These are phyloP conservation scores for Macropus fuliginosus DNA, from an alignment of 2,797 vertebrate species.

Conservation along the genomic window DNA sequence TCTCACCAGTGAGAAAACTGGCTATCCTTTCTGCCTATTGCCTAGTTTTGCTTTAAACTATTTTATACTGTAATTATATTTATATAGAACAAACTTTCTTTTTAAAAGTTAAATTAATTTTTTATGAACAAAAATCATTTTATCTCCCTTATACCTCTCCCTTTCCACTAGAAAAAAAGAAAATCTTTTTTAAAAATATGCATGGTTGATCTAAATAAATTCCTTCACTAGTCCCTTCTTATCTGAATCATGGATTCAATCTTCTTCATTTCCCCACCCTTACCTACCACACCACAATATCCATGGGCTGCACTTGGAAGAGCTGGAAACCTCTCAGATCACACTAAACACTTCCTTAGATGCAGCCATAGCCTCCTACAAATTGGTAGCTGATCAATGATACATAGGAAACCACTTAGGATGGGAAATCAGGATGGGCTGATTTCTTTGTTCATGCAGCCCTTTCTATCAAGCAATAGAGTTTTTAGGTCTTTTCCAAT, in stretches of 20 bases:
- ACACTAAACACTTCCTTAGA: neutral
- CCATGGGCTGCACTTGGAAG: neutral
- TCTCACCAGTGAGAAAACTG: neutral
- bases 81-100: neutral
- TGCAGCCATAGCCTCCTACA: neutral
- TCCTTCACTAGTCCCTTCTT: neutral
- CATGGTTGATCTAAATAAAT: neutral
- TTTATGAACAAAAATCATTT: neutral
- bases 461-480: neutral
- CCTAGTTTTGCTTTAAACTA: neutral
- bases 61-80: neutral
- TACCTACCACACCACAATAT: neutral
- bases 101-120: neutral
- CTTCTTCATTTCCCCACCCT: neutral
- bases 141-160: neutral
- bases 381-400: neutral
- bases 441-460: neutral
- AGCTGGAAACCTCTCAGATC: neutral
- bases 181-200: neutral
- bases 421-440: neutral
- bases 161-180: neutral
- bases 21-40: neutral
- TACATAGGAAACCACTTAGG: neutral
- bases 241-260: neutral
- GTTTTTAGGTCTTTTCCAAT: neutral